Percentiles rank a stretch among this genome's conserved stretches.
Evolutionary conservation across 2,888 invertebrate species (phyloP).

Genomic region (Dolichomitus sp.): DNA sequence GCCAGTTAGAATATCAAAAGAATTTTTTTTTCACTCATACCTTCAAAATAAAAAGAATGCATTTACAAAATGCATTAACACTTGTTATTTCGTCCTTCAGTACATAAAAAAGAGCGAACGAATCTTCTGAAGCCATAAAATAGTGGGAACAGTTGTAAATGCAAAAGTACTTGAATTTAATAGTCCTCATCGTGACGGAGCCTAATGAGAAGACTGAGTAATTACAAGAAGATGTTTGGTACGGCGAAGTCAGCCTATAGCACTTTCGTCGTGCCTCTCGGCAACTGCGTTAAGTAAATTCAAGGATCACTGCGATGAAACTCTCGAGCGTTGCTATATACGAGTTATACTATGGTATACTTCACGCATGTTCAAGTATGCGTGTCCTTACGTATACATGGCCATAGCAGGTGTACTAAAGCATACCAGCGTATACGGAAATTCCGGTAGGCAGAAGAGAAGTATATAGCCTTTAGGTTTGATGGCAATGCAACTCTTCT

Average conservation of each 20-base stretch:
- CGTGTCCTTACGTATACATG: neutral
- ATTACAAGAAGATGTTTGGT: slow-evolving; percentile 15
- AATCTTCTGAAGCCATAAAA: neutral
- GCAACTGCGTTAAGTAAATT: slow-evolving; percentile 29
- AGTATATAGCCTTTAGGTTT: neutral
- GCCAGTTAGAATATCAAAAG: neutral
- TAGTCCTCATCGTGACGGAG: neutral
- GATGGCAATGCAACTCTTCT: neutral
- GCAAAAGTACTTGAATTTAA: slow-evolving; percentile 1
- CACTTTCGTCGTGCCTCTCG: slow-evolving; percentile 1
- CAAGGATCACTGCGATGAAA: slow-evolving; percentile 24
- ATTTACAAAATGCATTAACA: neutral
- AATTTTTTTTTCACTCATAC: neutral
- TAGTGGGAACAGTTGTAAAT: neutral
- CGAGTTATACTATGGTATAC: neutral
- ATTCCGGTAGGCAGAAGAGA: slow-evolving; percentile 10
- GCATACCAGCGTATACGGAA: neutral
- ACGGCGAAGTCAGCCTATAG: neutral
- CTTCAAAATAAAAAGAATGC: neutral
- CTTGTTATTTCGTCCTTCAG: too few species aligned
- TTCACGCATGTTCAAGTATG: too few species aligned
- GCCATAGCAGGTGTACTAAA: neutral
- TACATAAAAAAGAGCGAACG: neutral
- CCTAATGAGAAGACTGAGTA: slow-evolving; percentile 26
- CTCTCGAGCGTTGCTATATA: slow-evolving; percentile 8